Conservation (phyloP, 2,888 invertebrate genomes). For the Leptinotarsa juncta region DNA sequence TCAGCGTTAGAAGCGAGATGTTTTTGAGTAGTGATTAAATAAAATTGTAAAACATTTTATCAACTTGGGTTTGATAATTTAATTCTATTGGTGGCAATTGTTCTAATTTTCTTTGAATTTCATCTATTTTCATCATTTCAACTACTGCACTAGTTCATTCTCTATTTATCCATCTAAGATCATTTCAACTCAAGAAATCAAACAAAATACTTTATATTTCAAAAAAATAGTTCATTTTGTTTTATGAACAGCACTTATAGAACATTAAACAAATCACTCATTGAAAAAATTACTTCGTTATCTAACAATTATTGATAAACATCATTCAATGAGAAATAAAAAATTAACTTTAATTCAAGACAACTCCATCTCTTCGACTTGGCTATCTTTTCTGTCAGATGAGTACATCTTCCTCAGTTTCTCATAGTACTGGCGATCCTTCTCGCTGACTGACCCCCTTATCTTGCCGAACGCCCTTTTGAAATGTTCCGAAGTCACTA, state of each 20-base stretch:
- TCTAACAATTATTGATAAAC: conserved; percentile 10
- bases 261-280: conserved; percentile 24
- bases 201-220: conserved; percentile 15
- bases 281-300: conserved; percentile 11
- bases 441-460: conserved; percentile 86
- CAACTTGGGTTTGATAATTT: too few relatives aligned
- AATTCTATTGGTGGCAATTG: too few relatives aligned
- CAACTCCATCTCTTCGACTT: conserved; percentile 46
- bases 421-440: conserved; percentile 84
- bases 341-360: conserved; percentile 33
- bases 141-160: too few relatives aligned
- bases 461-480: conserved; percentile 81
- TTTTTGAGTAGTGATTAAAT: too few relatives aligned
- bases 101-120: too few relatives aligned
- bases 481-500: conserved; percentile 79
- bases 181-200: neutral
- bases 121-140: too few relatives aligned
- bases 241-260: conserved; percentile 15
- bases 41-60: too few relatives aligned
- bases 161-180: neutral
- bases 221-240: conserved; percentile 30
- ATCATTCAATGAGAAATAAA: conserved; percentile 2
- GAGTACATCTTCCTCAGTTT: conserved; percentile 77
- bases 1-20: too few relatives aligned
- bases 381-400: conserved; percentile 63